Evolutionary conservation across 2,888 invertebrate genomes (phyloP).

Genomic region (Alentia gelatinosa): DNA sequence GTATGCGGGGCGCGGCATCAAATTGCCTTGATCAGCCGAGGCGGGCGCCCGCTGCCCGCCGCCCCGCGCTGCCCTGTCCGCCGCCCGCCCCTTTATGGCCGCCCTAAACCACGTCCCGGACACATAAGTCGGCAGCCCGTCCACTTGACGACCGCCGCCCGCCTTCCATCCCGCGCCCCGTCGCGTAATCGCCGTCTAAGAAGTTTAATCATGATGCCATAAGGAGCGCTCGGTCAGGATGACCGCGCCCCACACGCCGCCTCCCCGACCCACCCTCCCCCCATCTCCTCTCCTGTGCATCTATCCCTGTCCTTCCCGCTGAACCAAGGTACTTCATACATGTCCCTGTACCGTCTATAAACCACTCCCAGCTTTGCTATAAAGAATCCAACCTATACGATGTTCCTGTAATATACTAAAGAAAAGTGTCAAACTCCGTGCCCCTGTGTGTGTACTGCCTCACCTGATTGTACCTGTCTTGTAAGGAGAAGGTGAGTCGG

Average conservation of each 20-base stretch:
- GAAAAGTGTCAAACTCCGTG: too few relatives aligned
- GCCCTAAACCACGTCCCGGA: constrained; percentile 36
- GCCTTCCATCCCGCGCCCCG: neutral
- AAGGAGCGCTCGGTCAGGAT: neutral
- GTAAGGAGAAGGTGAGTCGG: too few relatives aligned
- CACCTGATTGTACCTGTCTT: too few relatives aligned
- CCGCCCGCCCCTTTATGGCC: constrained; percentile 14
- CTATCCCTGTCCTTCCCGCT: too few relatives aligned
- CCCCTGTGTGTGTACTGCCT: too few relatives aligned
- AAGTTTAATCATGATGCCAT: constrained; percentile 40
- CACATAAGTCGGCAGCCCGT: constrained; percentile 5
- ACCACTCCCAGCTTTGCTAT: too few relatives aligned
- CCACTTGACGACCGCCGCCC: constrained; percentile 4
- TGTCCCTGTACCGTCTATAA: too few relatives aligned
- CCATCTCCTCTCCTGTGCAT: too few relatives aligned
- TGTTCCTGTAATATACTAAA: too few relatives aligned
- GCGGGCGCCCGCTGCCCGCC: neutral
- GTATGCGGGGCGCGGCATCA: constrained; percentile 38
- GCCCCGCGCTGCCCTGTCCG: neutral
- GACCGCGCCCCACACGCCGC: neutral
- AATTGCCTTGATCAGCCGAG: constrained; percentile 48
- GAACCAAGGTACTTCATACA: too few relatives aligned
- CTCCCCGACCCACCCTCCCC: neutral
- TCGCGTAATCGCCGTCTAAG: constrained; percentile 19
- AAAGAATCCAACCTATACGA: too few relatives aligned